Evolutionary conservation across 2,888 invertebrate species (phyloP).

Genomic region (Caenorhabditis becei): DNA sequence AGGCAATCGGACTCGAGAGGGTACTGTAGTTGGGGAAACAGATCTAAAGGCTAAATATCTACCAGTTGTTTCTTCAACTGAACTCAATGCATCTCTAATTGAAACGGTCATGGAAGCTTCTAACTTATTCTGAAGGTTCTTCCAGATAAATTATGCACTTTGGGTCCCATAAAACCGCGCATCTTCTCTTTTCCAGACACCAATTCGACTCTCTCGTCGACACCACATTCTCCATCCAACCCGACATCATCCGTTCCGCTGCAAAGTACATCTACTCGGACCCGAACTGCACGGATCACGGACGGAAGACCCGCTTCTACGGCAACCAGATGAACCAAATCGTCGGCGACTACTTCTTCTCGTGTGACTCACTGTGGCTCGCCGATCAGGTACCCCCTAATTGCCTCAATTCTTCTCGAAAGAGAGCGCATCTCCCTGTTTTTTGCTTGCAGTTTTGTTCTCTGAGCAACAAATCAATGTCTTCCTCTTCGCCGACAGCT

Average conservation of each 20-base stretch:
- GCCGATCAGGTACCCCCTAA: slow-evolving; percentile 66
- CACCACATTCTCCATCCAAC: slow-evolving; percentile 59
- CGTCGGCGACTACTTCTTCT: slow-evolving; percentile 93
- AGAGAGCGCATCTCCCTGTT: slow-evolving; percentile 7
- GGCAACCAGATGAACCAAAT: slow-evolving; percentile 77
- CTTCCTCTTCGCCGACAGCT: not conserved
- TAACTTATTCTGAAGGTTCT: no score
- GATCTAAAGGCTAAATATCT: no score
- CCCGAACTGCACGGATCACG: slow-evolving; percentile 61
- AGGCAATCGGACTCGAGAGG: slow-evolving; percentile 29
- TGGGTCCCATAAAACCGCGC: no score
- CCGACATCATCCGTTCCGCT: slow-evolving; percentile 75
- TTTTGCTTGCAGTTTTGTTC: slow-evolving; percentile 42
- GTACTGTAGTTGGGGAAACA: no score
- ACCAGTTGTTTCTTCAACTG: no score
- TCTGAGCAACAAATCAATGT: slow-evolving; percentile 14
- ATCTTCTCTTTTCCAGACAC: slow-evolving; percentile 30
- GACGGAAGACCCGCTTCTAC: slow-evolving; percentile 62
- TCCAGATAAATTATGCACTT: no score
- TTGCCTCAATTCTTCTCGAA: slow-evolving; percentile 50
- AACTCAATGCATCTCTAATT: no score
- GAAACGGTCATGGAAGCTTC: no score
- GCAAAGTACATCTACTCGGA: slow-evolving; percentile 74
- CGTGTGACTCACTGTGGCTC: slow-evolving; percentile 78
- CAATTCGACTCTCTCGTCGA: slow-evolving; percentile 45